Conservation (phyloP, 2,888 invertebrate genomes). For the Hedychridium roseum region DNA sequence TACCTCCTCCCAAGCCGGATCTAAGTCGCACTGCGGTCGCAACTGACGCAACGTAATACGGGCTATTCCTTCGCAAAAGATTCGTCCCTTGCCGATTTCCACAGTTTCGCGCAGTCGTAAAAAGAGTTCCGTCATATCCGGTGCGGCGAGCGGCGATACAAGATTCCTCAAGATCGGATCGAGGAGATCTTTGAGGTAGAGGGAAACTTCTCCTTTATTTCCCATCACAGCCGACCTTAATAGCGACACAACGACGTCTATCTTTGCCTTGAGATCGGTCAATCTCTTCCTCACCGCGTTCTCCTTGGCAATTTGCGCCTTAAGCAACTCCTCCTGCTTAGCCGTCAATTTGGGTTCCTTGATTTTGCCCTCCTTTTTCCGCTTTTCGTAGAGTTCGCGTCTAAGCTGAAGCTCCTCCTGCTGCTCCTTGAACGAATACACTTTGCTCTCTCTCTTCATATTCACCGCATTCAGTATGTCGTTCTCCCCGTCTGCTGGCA, state of each 20-base stretch:
- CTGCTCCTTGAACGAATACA: constrained; percentile 96
- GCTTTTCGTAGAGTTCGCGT: constrained; percentile 92
- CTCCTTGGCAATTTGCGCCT: constrained; percentile 87
- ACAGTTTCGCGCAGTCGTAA: constrained; percentile 70
- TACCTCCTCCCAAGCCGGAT: constrained; percentile 80
- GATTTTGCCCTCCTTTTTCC: constrained; percentile 79
- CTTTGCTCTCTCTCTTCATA: constrained; percentile 94
- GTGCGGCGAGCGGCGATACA: constrained; percentile 81
- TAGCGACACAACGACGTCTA: constrained; percentile 63
- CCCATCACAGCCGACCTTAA: constrained; percentile 66
- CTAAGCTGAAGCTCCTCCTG: constrained; percentile 91
- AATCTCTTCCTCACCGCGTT: constrained; percentile 77
- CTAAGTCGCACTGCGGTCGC: constrained; percentile 83
- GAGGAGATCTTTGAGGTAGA: constrained; percentile 69
- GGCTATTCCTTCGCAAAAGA: constrained; percentile 71
- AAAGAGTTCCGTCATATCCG: constrained; percentile 71
- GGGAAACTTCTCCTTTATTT: constrained; percentile 66
- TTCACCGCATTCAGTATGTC: constrained; percentile 71
- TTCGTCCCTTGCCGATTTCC: constrained; percentile 62
- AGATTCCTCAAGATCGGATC: constrained; percentile 71
- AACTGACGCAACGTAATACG: constrained; percentile 75
- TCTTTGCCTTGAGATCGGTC: constrained; percentile 62
- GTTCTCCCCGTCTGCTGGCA: constrained; percentile 70
- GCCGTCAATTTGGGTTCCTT: constrained; percentile 78
- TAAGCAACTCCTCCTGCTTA: constrained; percentile 92